A percentile compares a stretch with the other conserved stretches of the same genome.
phyloP scores from a whole-genome alignment of 2,888 invertebrate species.

The Deroplatys truncata region DNA sequence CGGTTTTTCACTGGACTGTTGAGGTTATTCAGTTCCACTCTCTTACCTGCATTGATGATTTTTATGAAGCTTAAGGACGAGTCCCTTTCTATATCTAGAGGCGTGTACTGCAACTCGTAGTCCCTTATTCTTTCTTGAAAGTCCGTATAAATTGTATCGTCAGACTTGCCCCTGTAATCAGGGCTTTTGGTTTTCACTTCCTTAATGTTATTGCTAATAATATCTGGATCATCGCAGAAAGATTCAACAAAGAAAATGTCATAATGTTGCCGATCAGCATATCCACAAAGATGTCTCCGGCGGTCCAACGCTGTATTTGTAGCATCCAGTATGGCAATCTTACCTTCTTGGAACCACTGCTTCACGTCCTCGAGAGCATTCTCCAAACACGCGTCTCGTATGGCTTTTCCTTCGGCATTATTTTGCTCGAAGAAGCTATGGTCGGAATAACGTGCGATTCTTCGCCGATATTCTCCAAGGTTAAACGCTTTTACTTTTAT shows the following conservation, averaged over 20 bases:
- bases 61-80: constrained; percentile 89
- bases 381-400: neutral
- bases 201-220: constrained; percentile 95
- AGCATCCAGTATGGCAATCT: constrained; percentile 97
- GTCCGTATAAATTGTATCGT: constrained; percentile 81
- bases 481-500: constrained; percentile 97
- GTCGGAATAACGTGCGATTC: constrained; percentile 47
- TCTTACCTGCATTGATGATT: constrained; percentile 70
- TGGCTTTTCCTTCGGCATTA: neutral
- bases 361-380: constrained; percentile 40
- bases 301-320: constrained; percentile 94
- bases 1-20: constrained; percentile 95
- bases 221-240: constrained; percentile 91
- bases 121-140: constrained; percentile 92
- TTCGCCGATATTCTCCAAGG: constrained; percentile 94
- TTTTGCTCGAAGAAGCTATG: neutral
- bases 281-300: constrained; percentile 80
- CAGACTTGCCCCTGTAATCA: constrained; percentile 92
- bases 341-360: constrained; percentile 82
- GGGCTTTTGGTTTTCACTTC: constrained; percentile 98
- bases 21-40: constrained; percentile 88
- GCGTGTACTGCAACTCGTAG: constrained; percentile 89
- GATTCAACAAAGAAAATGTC: constrained; percentile 98
- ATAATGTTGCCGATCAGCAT: constrained; percentile 85
- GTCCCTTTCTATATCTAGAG: constrained; percentile 82